phyloP scores from a whole-genome alignment of 2,888 invertebrate genomes.

The Xanthorhoe spadicearia region DNA sequence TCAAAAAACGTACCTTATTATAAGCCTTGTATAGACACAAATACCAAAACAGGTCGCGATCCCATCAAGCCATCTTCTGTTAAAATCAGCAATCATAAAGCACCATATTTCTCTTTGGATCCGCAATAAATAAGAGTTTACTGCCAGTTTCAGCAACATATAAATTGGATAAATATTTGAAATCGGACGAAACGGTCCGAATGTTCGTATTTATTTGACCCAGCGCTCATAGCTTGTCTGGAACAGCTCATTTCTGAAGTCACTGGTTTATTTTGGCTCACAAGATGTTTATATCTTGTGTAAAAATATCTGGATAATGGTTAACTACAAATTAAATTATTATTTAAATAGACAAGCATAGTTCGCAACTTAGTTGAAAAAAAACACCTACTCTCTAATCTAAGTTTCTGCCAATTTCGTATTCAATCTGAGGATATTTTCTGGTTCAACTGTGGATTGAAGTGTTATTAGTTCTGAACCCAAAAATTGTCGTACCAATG shows the following conservation, averaged over 20 bases:
- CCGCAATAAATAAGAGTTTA: conserved; percentile 47
- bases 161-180: conserved; percentile 73
- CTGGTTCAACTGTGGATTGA: too few relatives aligned
- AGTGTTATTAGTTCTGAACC: too few relatives aligned
- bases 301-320: too few relatives aligned
- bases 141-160: conserved; percentile 49
- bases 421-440: too few relatives aligned
- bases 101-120: conserved; percentile 41
- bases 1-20: too few relatives aligned
- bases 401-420: too few relatives aligned
- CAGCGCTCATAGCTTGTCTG: conserved; percentile 23
- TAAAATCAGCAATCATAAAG: conserved; percentile 40
- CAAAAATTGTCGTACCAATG: too few relatives aligned
- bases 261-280: not conserved
- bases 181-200: conserved; percentile 51
- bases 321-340: too few relatives aligned
- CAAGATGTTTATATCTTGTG: too few relatives aligned
- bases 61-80: conserved; percentile 31
- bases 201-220: conserved; percentile 46
- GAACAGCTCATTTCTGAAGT: conserved; percentile 10
- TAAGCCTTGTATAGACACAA: not conserved
- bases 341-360: too few relatives aligned
- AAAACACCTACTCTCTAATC: too few relatives aligned
- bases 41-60: conserved; percentile 4
- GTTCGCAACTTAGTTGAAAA: too few relatives aligned